These are phyloP conservation scores for Myotis daubentonii DNA, from an alignment of 2,797 vertebrate species.

Conservation along the genomic window DNA sequence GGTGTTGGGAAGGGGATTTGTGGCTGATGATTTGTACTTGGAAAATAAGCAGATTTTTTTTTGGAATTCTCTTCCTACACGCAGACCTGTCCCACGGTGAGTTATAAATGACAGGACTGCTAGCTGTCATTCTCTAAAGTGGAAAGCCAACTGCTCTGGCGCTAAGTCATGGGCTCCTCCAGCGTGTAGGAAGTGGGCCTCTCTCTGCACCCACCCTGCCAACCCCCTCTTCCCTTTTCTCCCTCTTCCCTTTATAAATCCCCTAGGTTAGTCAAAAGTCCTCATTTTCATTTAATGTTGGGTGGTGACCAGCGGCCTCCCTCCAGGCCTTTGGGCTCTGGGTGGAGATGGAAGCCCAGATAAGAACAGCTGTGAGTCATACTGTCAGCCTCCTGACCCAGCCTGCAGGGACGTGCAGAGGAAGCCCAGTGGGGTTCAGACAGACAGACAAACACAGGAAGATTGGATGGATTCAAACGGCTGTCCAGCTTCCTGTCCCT, in stretches of 20 bases:
- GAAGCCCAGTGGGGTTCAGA: not conserved
- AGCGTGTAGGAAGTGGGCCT: not conserved
- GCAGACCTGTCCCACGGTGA: not conserved
- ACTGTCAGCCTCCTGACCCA: too few relatives aligned
- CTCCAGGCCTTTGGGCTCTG: not conserved
- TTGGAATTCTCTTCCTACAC: not conserved
- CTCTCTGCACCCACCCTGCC: not conserved
- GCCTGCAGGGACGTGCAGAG: not conserved
- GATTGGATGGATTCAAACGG: not conserved
- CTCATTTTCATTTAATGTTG: not conserved
- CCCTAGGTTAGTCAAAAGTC: conserved; percentile 30
- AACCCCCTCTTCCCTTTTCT: not conserved
- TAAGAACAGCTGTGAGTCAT: not conserved
- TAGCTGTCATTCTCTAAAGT: not conserved
- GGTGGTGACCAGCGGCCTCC: not conserved
- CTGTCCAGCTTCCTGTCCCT: too few relatives aligned
- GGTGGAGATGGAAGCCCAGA: conserved; percentile 8
- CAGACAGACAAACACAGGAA: not conserved
- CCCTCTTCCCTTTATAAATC: not conserved
- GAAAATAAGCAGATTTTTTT: not conserved
- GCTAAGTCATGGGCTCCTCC: not conserved
- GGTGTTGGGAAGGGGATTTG: not conserved
- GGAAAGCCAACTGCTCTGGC: not conserved
- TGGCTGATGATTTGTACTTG: not conserved
- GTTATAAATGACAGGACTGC: not conserved